These are phyloP conservation scores for Xestoiulus laeticollis DNA, from an alignment of 2,888 invertebrate species.

Conservation along the genomic window DNA sequence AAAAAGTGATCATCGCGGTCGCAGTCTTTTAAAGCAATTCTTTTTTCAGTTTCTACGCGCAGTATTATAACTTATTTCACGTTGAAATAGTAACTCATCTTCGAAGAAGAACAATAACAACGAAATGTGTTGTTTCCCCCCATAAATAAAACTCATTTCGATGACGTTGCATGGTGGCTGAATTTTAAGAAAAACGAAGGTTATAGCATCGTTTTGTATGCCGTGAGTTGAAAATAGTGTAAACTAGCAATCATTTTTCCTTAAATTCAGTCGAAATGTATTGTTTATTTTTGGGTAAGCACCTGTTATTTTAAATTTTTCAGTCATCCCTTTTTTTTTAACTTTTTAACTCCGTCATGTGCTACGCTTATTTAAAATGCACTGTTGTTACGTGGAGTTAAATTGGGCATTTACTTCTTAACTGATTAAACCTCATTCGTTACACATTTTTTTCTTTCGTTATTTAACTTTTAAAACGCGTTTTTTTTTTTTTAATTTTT, in stretches of 20 bases:
- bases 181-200: too few species aligned
- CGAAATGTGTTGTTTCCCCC: neutral
- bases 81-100: neutral
- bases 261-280: neutral
- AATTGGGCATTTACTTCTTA: neutral
- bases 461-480: too few species aligned
- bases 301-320: neutral
- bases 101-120: neutral
- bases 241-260: too few species aligned
- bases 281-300: neutral
- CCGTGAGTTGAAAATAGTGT: too few species aligned
- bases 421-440: neutral
- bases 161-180: neutral
- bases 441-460: neutral
- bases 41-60: too few species aligned
- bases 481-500: too few species aligned
- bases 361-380: neutral
- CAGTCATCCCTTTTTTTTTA: neutral
- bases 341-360: neutral
- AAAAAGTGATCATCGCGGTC: too few species aligned
- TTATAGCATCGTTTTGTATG: too few species aligned
- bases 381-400: neutral
- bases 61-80: constrained; percentile 4
- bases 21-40: too few species aligned
- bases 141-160: neutral